Evolutionary conservation across 2,888 invertebrate genomes (phyloP).

Genomic region (Orchesella flavescens): DNA sequence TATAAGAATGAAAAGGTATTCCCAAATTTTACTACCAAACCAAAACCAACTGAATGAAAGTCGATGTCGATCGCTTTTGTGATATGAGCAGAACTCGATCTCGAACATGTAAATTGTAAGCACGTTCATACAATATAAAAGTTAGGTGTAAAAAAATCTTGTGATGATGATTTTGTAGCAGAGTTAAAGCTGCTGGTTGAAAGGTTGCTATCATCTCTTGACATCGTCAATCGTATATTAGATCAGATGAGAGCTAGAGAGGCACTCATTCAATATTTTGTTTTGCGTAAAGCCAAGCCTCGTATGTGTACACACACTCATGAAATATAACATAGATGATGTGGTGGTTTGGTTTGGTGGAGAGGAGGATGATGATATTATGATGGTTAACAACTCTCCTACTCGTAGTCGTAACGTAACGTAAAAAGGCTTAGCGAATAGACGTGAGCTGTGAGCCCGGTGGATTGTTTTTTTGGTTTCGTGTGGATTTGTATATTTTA

Average conservation of each 20-base stretch:
- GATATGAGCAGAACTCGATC: too few species aligned
- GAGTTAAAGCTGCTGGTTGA: constrained; percentile 24
- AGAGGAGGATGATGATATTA: too few species aligned
- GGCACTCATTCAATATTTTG: constrained; percentile 52
- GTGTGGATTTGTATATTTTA: neutral
- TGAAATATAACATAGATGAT: constrained; percentile 1
- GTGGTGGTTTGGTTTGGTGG: neutral
- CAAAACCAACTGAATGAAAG: too few species aligned
- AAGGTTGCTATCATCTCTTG: constrained; percentile 47
- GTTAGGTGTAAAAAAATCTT: too few species aligned
- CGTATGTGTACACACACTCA: constrained; percentile 1
- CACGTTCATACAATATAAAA: too few species aligned
- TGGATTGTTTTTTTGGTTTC: constrained; percentile 17
- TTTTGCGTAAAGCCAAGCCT: constrained; percentile 27
- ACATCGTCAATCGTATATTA: constrained; percentile 35
- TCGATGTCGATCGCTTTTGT: too few species aligned
- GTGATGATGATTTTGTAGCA: too few species aligned
- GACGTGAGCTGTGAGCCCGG: constrained; percentile 1
- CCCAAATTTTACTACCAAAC: too few species aligned
- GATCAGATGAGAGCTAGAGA: constrained; percentile 33
- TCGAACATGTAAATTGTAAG: too few species aligned
- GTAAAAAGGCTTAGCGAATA: neutral
- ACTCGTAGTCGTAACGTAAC: too few species aligned
- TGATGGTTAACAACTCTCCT: too few species aligned
- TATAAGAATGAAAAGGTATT: too few species aligned